Evolutionary conservation across 2,113 vertebrate genomes (phyloP).

Genomic region (Oenanthe oenanthe): DNA sequence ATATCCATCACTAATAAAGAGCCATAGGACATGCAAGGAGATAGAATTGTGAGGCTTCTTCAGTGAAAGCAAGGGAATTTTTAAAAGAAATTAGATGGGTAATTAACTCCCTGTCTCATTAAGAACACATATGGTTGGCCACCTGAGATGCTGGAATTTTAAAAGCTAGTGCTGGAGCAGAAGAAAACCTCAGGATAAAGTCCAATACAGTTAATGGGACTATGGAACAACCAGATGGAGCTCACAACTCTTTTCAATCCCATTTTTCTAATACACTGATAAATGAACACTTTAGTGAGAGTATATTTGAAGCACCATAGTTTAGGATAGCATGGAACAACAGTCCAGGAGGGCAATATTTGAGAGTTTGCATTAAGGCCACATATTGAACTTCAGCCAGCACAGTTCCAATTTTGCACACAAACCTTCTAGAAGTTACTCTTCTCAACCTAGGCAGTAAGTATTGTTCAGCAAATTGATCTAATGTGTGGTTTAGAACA

Average conservation of each 20-base stretch:
- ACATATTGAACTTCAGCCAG: not conserved
- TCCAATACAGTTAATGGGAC: not conserved
- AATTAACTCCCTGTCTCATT: conserved; percentile 51
- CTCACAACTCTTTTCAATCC: not conserved
- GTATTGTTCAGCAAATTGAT: not conserved
- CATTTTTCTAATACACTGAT: not conserved
- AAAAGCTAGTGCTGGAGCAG: conserved; percentile 4
- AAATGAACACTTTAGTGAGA: not conserved
- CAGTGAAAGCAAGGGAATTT: not conserved
- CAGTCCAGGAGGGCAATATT: not conserved
- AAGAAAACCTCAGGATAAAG: conserved; percentile 31
- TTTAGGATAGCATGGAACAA: not conserved
- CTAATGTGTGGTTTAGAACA: not conserved
- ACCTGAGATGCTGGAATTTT: conserved; percentile 46
- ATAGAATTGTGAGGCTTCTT: not conserved
- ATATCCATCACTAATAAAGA: not conserved
- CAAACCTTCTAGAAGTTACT: not conserved
- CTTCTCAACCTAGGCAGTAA: not conserved
- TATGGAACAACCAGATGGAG: not conserved
- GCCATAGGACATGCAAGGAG: not conserved
- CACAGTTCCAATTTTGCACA: not conserved
- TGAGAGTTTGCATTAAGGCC: not conserved
- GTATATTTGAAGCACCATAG: not conserved
- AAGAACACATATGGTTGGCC: conserved; percentile 48
- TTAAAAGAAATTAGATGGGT: conserved; percentile 32